phyloP scores from a whole-genome alignment of 2,797 vertebrate species.

The Coregonus sp. region DNA sequence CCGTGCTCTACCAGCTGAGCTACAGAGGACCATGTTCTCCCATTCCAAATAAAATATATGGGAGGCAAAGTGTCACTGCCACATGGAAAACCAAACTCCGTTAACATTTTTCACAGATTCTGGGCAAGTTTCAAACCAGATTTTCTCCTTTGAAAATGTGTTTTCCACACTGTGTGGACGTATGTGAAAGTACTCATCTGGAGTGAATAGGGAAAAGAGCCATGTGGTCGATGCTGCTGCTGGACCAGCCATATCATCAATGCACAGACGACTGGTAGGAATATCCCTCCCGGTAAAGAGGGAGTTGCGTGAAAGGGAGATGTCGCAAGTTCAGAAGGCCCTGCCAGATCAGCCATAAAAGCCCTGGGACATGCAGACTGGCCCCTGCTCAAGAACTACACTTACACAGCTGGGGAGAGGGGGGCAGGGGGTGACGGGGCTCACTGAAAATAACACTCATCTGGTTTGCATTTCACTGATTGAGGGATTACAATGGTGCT shows the following conservation, averaged over 20 bases:
- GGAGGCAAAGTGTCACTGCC: not conserved
- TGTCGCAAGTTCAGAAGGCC: constrained; percentile 69
- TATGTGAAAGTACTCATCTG: constrained; percentile 72
- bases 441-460: constrained; percentile 57
- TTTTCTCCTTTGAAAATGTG: constrained; percentile 82
- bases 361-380: constrained; percentile 66
- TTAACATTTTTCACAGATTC: constrained; percentile 41
- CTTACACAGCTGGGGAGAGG: constrained; percentile 59
- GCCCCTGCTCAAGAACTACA: constrained; percentile 68
- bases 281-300: constrained; percentile 17
- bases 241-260: constrained; percentile 54
- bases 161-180: constrained; percentile 65
- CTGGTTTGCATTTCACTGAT: constrained; percentile 16
- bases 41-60: not conserved
- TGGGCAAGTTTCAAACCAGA: constrained; percentile 65
- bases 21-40: not conserved
- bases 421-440: not conserved
- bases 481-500: constrained; percentile 57
- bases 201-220: constrained; percentile 68
- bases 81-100: constrained; percentile 27
- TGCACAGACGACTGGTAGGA: constrained; percentile 43
- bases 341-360: constrained; percentile 73
- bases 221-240: constrained; percentile 49
- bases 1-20: no score
- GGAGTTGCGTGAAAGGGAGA: constrained; percentile 61